Conservation (phyloP, 2,888 invertebrate species). For the Melieria omissa region DNA sequence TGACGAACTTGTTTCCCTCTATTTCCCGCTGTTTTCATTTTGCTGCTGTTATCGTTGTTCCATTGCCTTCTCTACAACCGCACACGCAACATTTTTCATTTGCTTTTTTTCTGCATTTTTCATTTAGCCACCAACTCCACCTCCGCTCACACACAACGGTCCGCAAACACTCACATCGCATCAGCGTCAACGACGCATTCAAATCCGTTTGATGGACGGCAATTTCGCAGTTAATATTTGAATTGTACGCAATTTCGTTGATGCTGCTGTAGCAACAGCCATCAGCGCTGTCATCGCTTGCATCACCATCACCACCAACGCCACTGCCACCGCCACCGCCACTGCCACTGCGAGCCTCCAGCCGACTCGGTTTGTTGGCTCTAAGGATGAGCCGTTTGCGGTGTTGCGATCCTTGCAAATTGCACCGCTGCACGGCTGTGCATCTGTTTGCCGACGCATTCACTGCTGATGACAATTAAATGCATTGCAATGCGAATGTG, state of each 20-base stretch:
- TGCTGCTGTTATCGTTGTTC: conserved; percentile 35
- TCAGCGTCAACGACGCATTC: conserved; percentile 64
- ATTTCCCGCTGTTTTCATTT: conserved; percentile 50
- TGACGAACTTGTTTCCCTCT: conserved; percentile 53
- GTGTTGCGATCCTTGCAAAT: neutral
- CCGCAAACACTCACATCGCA: conserved; percentile 43
- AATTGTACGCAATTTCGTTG: conserved; percentile 46
- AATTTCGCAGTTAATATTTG: conserved; percentile 48
- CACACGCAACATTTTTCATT: conserved; percentile 27
- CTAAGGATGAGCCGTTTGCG: conserved; percentile 32
- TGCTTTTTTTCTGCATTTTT: conserved; percentile 23
- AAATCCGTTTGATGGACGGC: conserved; percentile 64
- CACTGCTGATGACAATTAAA: conserved; percentile 46
- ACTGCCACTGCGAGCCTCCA: neutral
- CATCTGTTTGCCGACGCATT: conserved; percentile 47
- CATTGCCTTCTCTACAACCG: conserved; percentile 7
- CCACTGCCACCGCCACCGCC: neutral
- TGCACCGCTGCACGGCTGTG: conserved; percentile 27
- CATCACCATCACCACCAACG: conserved; percentile 7
- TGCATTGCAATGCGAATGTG: conserved; percentile 53
- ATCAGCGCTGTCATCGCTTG: conserved; percentile 12
- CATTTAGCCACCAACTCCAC: neutral
- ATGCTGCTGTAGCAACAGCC: conserved; percentile 35
- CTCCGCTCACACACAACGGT: neutral
- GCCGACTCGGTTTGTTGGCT: conserved; percentile 20